Base-by-base conservation (phyloP, 1,140 invertebrate species). In the Nasonia vitripennis region DNA sequence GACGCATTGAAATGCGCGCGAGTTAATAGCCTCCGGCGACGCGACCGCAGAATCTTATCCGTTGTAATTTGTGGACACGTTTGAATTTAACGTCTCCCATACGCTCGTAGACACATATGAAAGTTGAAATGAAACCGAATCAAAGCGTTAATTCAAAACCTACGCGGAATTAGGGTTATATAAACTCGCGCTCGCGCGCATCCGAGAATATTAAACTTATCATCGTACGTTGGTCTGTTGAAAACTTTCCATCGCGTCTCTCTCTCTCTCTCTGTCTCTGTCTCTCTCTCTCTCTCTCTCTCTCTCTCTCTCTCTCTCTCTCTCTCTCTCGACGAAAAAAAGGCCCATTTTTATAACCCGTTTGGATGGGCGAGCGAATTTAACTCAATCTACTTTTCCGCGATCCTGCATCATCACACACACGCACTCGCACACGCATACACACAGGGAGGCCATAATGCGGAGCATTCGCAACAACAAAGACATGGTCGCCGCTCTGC, bases 391-490 rank as follows among this genome's bases (percentile, higher is more conserved):
- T 78, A 70, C 77, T 89, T 89, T 45, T 87, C 5, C 55, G 20
- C 0, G 55, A 0, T 68, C n/a, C 31, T 93, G 93, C 27, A 17
- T 62, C 2, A 37, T 37, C 34, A 37, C 5, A 37, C 5, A 37
- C 91, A 97, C 27, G 1, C 27, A 27, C n/a, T n/a, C n/a, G n/a
- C 27, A 27, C 27, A 27, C 27, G 1, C 1, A 27, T 1, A 27
- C 27, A 37, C 0, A 37, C 91, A 97, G 96, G 68, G 96, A 97
- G 74, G 95, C 95, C n/a, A 98, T 98, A 88, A 91, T 96, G 83
- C 95, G 95, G 87, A 96, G 96, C 68, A 95, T 98, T 83, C 93
- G 95, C 17, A 93, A 95, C 4, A 96, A 97, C 90, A 95, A 95
- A 88, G 95, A 95, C 48, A 95, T 96, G 71, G 95, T 96, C 45